Evolutionary conservation across 2,888 invertebrate species (phyloP), one percentile per base, ranked within the genome.

Genomic region (Hetaerina titia): DNA sequence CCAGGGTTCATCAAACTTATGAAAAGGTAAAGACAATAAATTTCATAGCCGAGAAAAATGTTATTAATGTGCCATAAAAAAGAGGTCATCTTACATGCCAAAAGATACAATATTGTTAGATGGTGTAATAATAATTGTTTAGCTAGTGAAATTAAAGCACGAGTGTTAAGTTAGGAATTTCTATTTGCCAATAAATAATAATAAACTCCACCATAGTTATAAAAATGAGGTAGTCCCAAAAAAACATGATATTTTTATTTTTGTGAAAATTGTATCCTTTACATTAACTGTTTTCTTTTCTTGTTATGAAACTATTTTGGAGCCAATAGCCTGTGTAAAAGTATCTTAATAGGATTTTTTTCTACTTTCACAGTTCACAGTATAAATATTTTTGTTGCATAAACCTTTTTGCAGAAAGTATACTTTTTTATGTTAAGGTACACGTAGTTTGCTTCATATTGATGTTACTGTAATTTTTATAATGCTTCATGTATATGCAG

Each of bases 1-100:
- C 45, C 45, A 45, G 45, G 45, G 45, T 45, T 45, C 45, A 45
- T 45, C 1, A 45, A 45, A 45, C 11, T 69, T 9, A 69, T n/a
- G n/a, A n/a, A 9, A 69, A n/a, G 8, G 4, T 7, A n/a, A 69
- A 69, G 45, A 45, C 45, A 45, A 45, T 45, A 45, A 45, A 45
- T 45, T 4, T 45, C 4, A 45, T 45, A 45, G 45, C 45, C 45
- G 4, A 45, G 45, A 45, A 45, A 45, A 45, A 45, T 45, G 45
- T 45, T 45, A 45, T 45, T 45, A 45, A 45, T 45, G 45, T 45
- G 45, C 45, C 25, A 31, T 9, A 31, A 81, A 11, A 15, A 31
- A 31, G 31, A 81, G 31, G 81, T 81, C 81, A 81, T 81, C 81
- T 81, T 81, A 81, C 81, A 81, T 81, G 81, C 81, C 81, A 81